phyloP scores from a whole-genome alignment of 2,888 invertebrate genomes.

The Achlya flavicornis region DNA sequence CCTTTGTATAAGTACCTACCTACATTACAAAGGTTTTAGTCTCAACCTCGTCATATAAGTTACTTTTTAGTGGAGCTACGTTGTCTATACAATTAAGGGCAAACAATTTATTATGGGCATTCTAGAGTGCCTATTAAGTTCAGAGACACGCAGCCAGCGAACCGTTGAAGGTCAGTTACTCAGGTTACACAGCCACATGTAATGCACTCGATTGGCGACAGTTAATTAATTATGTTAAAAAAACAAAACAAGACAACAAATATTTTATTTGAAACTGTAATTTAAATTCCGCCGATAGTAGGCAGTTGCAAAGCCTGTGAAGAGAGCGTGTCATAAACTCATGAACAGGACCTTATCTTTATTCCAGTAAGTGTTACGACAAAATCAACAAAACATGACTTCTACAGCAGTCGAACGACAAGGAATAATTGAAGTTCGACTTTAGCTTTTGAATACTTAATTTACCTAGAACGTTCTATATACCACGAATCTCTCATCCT shows the following conservation, averaged over 20 bases:
- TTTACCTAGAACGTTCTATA: not conserved
- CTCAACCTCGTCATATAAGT: not conserved
- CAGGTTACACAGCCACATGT: constrained; percentile 50
- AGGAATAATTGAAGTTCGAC: not conserved
- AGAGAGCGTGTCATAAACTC: too few relatives aligned
- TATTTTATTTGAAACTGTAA: too few relatives aligned
- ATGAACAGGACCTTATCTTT: too few relatives aligned
- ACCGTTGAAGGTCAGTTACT: constrained; percentile 61
- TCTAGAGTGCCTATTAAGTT: constrained; percentile 56
- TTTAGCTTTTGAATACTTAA: not conserved
- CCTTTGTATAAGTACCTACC: not conserved
- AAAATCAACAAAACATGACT: not conserved
- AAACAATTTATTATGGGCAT: constrained; percentile 46
- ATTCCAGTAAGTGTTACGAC: too few relatives aligned
- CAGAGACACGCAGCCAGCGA: constrained; percentile 57
- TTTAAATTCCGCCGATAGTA: too few relatives aligned
- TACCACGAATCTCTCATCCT: not conserved
- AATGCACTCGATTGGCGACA: constrained; percentile 23
- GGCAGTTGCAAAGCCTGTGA: too few relatives aligned
- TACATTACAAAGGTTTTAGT: not conserved
- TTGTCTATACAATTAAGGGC: constrained; percentile 45
- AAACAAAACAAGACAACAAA: too few relatives aligned
- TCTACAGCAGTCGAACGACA: not conserved
- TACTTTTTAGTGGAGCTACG: constrained; percentile 16
- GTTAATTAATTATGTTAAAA: not conserved